Evolutionary conservation across 2,113 vertebrate genomes (phyloP).

Genomic region (Phaethornis superciliosus): DNA sequence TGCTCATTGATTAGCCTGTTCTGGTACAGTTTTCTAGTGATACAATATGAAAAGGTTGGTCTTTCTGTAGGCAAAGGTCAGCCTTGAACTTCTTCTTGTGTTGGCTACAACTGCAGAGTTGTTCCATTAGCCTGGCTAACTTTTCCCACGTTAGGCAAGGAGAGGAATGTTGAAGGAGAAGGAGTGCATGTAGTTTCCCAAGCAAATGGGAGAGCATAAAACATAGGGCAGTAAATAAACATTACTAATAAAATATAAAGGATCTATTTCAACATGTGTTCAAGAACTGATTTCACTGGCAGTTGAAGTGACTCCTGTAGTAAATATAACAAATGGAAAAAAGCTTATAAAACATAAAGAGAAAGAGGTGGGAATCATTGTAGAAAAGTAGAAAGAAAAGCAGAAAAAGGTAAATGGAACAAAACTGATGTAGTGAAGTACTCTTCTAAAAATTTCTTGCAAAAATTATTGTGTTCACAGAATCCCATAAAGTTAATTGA

Average conservation of each 20-base stretch:
- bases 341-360: not conserved
- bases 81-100: not conserved
- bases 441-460: not conserved
- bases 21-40: not conserved
- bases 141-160: not conserved
- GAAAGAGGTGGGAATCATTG: not conserved
- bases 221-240: not conserved
- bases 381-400: not conserved
- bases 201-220: not conserved
- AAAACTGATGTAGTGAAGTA: not conserved
- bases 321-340: not conserved
- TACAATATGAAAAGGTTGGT: not conserved
- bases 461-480: not conserved
- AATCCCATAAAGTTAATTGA: slow-evolving; percentile 15
- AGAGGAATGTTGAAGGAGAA: not conserved
- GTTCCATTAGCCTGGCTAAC: not conserved
- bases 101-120: not conserved
- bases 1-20: not conserved
- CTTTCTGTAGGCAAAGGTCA: not conserved
- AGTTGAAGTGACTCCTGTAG: not conserved
- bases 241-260: not conserved
- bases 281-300: not conserved
- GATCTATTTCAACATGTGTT: slow-evolving; percentile 6
- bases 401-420: not conserved
- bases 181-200: not conserved